Percentiles rank a stretch among this genome's conserved stretches.
Conservation (phyloP, 2,113 vertebrate genomes). For the Apistogramma diplotaenia region DNA sequence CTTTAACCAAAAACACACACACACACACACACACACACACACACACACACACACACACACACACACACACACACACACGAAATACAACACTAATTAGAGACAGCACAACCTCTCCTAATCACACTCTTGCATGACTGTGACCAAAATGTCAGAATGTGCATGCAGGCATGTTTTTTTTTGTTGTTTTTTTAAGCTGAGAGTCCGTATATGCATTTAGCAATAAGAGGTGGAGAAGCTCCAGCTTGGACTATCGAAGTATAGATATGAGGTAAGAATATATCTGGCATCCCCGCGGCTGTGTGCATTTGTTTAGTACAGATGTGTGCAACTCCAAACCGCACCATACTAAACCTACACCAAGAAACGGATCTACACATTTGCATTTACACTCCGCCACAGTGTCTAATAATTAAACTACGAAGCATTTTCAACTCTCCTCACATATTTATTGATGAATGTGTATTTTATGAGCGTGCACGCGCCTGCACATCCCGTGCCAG, state of each 20-base stretch:
- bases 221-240: slow-evolving; percentile 19
- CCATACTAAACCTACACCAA: background rate
- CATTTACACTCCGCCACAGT: background rate
- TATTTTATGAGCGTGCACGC: slow-evolving; percentile 25
- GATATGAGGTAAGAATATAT: slow-evolving; percentile 7
- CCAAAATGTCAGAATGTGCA: slow-evolving; percentile 64
- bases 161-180: slow-evolving; percentile 9
- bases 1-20: no score
- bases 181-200: background rate
- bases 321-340: slow-evolving; percentile 27
- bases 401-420: background rate
- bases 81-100: slow-evolving; percentile 71
- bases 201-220: slow-evolving; percentile 11
- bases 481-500: slow-evolving; percentile 27
- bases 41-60: no score
- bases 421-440: slow-evolving; percentile 1
- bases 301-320: slow-evolving; percentile 15
- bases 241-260: slow-evolving; percentile 27
- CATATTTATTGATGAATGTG: slow-evolving; percentile 53
- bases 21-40: slow-evolving; percentile 49
- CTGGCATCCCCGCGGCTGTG: slow-evolving; percentile 14
- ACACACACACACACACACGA: slow-evolving; percentile 48
- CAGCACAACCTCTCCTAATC: slow-evolving; percentile 64
- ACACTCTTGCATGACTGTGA: slow-evolving; percentile 54
- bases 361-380: slow-evolving; percentile 2